phyloP scores from a whole-genome alignment of 2,797 vertebrate species.

The Gobio occitaniae region DNA sequence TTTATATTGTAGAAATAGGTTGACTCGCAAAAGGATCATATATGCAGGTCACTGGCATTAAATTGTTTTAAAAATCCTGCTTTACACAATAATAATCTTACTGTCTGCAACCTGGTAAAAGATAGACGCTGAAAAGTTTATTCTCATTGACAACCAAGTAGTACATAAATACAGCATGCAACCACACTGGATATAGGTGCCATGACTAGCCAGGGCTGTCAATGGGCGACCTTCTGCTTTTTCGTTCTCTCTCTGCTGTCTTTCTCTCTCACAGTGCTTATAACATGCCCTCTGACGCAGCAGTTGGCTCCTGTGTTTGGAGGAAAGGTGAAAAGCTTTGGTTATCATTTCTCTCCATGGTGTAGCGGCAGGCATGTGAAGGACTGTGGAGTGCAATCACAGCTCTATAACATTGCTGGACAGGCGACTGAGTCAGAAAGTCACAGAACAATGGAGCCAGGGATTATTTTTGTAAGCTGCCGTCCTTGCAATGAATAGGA shows the following conservation, averaged over 20 bases:
- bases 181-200: neutral
- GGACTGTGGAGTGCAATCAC: conserved; percentile 25
- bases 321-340: conserved; percentile 34
- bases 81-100: neutral
- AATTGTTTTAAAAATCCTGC: neutral
- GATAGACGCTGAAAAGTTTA: neutral
- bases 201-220: neutral
- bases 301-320: conserved; percentile 29
- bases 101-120: conserved; percentile 1
- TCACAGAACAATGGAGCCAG: conserved; percentile 42
- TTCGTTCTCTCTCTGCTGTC: neutral
- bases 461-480: conserved; percentile 29
- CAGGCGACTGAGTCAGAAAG: conserved; percentile 18
- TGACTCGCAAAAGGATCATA: neutral
- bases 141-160: conserved; percentile 7
- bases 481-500: conserved; percentile 17
- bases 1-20: neutral
- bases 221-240: conserved; percentile 4
- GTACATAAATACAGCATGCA: neutral
- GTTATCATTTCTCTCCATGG: conserved; percentile 23
- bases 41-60: neutral
- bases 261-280: neutral
- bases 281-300: conserved; percentile 11
- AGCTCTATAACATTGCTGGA: conserved; percentile 33
- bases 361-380: conserved; percentile 11